phyloP scores from a whole-genome alignment of 2,113 vertebrate species.

The Globicephala melas region DNA sequence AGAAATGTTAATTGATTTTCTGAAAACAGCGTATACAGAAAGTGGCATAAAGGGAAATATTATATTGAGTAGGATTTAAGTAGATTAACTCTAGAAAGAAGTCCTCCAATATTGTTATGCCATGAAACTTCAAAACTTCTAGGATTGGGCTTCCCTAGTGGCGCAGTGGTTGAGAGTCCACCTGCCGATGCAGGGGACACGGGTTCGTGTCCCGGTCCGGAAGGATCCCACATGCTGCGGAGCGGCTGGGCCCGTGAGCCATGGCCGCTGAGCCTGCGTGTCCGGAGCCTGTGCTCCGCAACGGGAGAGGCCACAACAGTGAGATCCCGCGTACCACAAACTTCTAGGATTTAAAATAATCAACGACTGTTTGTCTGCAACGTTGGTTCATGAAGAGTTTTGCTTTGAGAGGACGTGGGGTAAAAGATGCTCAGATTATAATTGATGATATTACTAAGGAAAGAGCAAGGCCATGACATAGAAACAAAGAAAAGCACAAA shows the following conservation, averaged over 20 bases:
- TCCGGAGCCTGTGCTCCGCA: no score
- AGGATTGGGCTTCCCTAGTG: not conserved
- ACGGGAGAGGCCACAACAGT: no score
- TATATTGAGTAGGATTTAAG: not conserved
- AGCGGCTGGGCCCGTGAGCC: no score
- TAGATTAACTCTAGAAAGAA: slow-evolving; percentile 1
- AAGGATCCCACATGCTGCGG: no score
- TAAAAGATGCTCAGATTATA: not conserved
- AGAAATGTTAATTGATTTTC: not conserved
- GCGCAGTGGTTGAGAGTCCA: no score
- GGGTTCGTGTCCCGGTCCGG: no score
- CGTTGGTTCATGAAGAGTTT: not conserved
- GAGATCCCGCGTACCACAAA: not conserved
- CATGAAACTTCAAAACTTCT: not conserved
- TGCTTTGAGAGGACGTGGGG: not conserved
- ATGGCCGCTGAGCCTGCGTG: no score
- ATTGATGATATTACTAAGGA: not conserved
- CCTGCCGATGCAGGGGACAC: no score
- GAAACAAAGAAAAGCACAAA: not conserved
- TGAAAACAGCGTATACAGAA: slow-evolving; percentile 1
- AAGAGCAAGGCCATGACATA: not conserved
- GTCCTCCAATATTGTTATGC: not conserved
- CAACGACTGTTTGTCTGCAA: not conserved
- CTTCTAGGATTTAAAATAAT: not conserved
- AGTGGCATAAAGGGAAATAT: not conserved